phyloP scores from a whole-genome alignment of 2,113 vertebrate genomes.

The Paramormyrops kingsleyae region DNA sequence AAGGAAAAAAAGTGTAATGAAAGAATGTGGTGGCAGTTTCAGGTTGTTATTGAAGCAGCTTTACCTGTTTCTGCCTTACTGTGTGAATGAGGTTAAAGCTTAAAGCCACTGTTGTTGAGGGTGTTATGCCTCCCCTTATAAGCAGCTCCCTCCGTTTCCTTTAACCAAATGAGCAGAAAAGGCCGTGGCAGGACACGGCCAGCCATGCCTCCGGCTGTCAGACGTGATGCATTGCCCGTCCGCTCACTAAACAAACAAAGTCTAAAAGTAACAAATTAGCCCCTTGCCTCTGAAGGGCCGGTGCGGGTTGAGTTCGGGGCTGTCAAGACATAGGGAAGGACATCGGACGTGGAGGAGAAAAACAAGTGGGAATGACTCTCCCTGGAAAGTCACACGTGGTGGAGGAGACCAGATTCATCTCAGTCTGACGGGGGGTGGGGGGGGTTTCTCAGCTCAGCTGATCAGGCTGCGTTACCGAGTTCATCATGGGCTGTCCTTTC shows the following conservation, averaged over 20 bases:
- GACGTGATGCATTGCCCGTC: background rate
- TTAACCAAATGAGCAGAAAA: background rate
- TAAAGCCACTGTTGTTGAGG: background rate
- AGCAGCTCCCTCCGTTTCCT: background rate
- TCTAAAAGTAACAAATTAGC: conserved; percentile 10
- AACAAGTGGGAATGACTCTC: background rate
- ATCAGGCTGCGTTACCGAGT: background rate
- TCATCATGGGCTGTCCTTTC: background rate
- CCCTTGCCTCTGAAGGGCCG: background rate
- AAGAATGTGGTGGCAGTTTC: background rate
- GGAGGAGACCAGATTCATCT: background rate
- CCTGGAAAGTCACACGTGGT: background rate
- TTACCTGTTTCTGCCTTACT: background rate
- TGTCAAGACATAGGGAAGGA: background rate
- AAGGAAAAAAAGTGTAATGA: background rate
- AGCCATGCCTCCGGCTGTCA: background rate
- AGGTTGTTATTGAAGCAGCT: background rate
- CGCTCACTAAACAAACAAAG: background rate
- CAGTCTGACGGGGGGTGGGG: background rate
- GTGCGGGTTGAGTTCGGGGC: background rate
- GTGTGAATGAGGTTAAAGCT: background rate
- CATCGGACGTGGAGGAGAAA: background rate
- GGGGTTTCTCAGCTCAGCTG: background rate
- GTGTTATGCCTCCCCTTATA: background rate
- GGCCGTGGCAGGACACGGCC: background rate